These are phyloP conservation scores for Drosophila falleni DNA, from an alignment of 2,888 invertebrate species.

Conservation along the genomic window DNA sequence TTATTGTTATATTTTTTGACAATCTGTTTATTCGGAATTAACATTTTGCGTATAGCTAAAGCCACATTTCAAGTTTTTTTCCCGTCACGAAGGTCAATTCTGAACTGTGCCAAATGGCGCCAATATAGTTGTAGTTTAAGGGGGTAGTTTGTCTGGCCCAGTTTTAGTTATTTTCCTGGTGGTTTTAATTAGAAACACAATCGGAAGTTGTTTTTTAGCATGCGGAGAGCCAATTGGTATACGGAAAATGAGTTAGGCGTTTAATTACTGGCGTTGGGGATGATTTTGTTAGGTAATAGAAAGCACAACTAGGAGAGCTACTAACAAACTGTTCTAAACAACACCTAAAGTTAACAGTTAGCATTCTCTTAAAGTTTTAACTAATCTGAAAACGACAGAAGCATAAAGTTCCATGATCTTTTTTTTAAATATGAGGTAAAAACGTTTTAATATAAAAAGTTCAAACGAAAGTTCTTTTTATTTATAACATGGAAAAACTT, in stretches of 20 bases:
- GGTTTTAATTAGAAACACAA: slow-evolving; percentile 64
- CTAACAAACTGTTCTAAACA: neutral
- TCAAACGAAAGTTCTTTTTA: slow-evolving; percentile 12
- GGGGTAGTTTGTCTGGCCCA: slow-evolving; percentile 13
- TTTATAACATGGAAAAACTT: slow-evolving; percentile 23
- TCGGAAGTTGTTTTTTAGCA: slow-evolving; percentile 62
- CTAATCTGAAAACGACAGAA: neutral
- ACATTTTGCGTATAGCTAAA: slow-evolving; percentile 48
- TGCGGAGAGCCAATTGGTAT: slow-evolving; percentile 40
- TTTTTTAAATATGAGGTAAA: neutral
- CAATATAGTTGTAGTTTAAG: neutral
- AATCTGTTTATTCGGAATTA: slow-evolving; percentile 33
- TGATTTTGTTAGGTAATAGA: neutral
- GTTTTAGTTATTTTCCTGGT: slow-evolving; percentile 32
- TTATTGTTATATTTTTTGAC: slow-evolving; percentile 1
- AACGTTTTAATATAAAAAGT: neutral
- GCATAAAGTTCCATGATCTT: neutral
- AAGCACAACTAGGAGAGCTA: neutral
- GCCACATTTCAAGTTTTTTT: slow-evolving; percentile 10
- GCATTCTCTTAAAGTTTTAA: neutral
- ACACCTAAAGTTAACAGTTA: neutral
- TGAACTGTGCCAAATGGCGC: slow-evolving; percentile 10
- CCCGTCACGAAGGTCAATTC: slow-evolving; percentile 34
- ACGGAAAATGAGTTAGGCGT: slow-evolving; percentile 19
- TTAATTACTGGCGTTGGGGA: neutral